A percentile compares a stretch with the other conserved stretches of the same genome.
Evolutionary conservation across 2,888 invertebrate genomes (phyloP).

Genomic region (Isoperla grammatica): DNA sequence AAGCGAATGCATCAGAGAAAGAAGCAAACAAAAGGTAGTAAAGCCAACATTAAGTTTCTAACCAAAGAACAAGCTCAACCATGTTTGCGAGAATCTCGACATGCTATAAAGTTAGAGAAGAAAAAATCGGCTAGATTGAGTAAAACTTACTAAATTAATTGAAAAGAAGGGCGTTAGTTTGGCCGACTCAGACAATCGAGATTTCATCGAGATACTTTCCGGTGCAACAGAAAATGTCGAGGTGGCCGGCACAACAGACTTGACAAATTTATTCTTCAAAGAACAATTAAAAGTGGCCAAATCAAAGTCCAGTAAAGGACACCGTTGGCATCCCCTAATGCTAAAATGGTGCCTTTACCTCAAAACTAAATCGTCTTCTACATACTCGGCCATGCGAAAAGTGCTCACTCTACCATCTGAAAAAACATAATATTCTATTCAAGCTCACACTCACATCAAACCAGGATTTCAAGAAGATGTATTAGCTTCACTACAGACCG

Average conservation of each 20-base stretch:
- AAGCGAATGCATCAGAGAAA: no score
- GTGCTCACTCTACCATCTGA: neutral
- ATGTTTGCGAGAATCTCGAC: no score
- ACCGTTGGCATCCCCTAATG: neutral
- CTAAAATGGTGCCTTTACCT: conserved; percentile 9
- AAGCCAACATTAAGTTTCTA: no score
- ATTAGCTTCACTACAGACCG: neutral
- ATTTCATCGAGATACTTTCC: neutral
- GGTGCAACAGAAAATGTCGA: neutral
- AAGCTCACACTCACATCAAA: neutral
- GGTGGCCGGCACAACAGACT: neutral
- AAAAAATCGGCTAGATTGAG: neutral
- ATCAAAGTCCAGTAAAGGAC: neutral
- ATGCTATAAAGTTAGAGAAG: neutral
- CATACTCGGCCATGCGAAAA: neutral
- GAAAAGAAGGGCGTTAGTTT: neutral
- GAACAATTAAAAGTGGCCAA: conserved; percentile 5
- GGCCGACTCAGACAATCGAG: neutral
- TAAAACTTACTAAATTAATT: neutral
- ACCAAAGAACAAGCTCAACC: no score
- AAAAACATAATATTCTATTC: neutral
- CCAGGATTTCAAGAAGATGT: conserved; percentile 1
- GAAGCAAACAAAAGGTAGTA: no score
- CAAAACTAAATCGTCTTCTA: neutral
- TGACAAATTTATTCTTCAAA: neutral